Conservation (phyloP, 2,888 invertebrate species). For the Drosophila dives region DNA sequence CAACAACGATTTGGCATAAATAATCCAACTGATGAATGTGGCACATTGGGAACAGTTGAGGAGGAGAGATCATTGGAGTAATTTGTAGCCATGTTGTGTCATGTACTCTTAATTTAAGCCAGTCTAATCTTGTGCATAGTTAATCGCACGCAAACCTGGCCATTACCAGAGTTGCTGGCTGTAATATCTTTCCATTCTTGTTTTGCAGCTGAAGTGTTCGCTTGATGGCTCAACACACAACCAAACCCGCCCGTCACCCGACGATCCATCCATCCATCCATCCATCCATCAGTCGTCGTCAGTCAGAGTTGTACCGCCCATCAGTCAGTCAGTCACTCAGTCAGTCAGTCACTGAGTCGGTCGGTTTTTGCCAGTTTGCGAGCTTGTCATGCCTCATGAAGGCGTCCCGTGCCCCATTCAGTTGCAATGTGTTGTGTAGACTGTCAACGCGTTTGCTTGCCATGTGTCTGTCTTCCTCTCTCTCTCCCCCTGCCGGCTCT, state of each 20-base stretch:
- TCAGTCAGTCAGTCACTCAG: slow-evolving; percentile 38
- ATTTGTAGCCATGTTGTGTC: slow-evolving; percentile 9
- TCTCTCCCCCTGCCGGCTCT: neutral
- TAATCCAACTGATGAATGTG: neutral
- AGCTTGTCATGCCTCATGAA: slow-evolving; percentile 63
- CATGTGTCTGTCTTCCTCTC: slow-evolving; percentile 26
- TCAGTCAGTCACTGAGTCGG: slow-evolving; percentile 25
- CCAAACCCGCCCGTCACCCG: slow-evolving; percentile 1
- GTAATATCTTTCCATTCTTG: slow-evolving; percentile 42
- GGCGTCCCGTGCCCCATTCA: slow-evolving; percentile 36
- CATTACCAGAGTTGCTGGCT: slow-evolving; percentile 25
- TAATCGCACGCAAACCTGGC: slow-evolving; percentile 23
- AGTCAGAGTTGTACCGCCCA: slow-evolving; percentile 39
- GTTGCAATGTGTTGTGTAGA: slow-evolving; percentile 54
- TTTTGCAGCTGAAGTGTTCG: slow-evolving; percentile 41
- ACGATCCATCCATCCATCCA: neutral
- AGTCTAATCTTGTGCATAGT: slow-evolving; percentile 25
- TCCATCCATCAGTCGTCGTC: slow-evolving; percentile 45
- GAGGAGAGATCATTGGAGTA: neutral
- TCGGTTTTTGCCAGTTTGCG: slow-evolving; percentile 28
- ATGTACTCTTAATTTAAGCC: slow-evolving; percentile 13
- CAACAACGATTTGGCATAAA: neutral
- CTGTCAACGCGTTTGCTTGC: slow-evolving; percentile 63
- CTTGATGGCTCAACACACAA: slow-evolving; percentile 51
- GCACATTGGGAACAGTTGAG: neutral